Evolutionary conservation across 2,888 invertebrate species (phyloP).

Genomic region (Rotaria sp.): DNA sequence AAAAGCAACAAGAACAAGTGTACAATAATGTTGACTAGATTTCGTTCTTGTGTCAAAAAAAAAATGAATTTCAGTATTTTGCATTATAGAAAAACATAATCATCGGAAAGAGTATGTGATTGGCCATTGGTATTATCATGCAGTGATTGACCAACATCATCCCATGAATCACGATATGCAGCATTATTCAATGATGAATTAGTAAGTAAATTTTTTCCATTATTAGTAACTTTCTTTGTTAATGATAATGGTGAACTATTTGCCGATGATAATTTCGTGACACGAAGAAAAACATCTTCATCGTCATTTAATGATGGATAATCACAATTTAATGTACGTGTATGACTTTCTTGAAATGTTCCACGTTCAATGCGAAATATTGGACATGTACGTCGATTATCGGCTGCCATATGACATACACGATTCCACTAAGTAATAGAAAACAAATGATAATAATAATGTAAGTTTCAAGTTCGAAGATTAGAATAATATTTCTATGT

Average conservation of each 20-base stretch:
- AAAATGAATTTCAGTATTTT: neutral
- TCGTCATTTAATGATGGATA: neutral
- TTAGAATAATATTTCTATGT: no score
- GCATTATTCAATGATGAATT: neutral
- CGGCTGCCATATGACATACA: neutral
- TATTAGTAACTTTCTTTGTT: neutral
- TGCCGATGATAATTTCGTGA: neutral
- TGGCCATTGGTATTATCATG: neutral
- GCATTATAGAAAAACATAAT: neutral
- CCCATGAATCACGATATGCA: neutral
- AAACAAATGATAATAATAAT: neutral
- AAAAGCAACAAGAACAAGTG: neutral
- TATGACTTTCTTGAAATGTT: slow-evolving; percentile 11
- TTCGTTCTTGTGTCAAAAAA: neutral
- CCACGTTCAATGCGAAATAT: neutral
- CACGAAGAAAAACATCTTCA: slow-evolving; percentile 14
- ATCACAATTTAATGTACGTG: neutral
- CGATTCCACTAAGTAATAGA: neutral
- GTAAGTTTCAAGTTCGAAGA: no score
- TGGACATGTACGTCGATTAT: neutral
- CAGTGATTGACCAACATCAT: neutral
- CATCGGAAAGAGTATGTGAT: neutral
- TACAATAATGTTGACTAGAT: neutral
- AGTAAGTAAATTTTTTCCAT: neutral
- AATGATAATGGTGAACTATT: neutral